A percentile compares a stretch with the other conserved stretches of the same genome.
Conservation (phyloP, 1,140 invertebrate species). For the Colletes latitarsis region DNA sequence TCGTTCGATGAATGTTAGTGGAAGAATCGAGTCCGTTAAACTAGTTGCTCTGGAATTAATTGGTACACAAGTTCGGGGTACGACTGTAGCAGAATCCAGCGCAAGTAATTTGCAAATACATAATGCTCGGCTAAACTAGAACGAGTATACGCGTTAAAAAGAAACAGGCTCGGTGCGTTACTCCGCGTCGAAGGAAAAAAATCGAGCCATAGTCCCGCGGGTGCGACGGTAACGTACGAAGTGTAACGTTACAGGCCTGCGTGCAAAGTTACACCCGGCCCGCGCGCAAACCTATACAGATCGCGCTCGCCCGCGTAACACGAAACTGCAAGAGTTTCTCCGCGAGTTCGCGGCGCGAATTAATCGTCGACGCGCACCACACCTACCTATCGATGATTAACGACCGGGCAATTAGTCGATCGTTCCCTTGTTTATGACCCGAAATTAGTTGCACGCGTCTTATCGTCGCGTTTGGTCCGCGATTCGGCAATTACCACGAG, state of each 20-base stretch:
- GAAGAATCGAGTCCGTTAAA: no score
- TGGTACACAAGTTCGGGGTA: no score
- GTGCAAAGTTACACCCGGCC: slow-evolving; percentile 38
- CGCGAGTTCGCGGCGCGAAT: slow-evolving; percentile 19
- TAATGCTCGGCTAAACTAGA: no score
- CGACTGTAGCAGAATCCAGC: no score
- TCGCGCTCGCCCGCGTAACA: slow-evolving; percentile 28
- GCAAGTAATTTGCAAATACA: no score
- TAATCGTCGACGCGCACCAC: slow-evolving; percentile 27
- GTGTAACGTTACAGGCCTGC: slow-evolving; percentile 36
- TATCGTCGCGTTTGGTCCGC: slow-evolving; percentile 35
- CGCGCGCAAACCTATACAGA: slow-evolving; percentile 25
- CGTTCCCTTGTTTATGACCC: slow-evolving; percentile 23
- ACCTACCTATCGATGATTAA: slow-evolving; percentile 44
- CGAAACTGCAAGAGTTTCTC: slow-evolving; percentile 37
- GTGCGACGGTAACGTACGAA: not conserved
- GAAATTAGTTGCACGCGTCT: slow-evolving; percentile 43
- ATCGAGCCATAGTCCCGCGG: not conserved
- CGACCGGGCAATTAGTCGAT: slow-evolving; percentile 37
- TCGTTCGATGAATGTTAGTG: no score
- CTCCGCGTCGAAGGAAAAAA: slow-evolving; percentile 2
- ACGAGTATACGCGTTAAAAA: not conserved
- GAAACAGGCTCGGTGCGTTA: not conserved
- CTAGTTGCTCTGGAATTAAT: no score
- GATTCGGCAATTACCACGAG: slow-evolving; percentile 54